Evolutionary conservation across 2,797 vertebrate genomes (phyloP), one percentile per base, ranked within the genome.

Genomic region (Clamator glandarius): DNA sequence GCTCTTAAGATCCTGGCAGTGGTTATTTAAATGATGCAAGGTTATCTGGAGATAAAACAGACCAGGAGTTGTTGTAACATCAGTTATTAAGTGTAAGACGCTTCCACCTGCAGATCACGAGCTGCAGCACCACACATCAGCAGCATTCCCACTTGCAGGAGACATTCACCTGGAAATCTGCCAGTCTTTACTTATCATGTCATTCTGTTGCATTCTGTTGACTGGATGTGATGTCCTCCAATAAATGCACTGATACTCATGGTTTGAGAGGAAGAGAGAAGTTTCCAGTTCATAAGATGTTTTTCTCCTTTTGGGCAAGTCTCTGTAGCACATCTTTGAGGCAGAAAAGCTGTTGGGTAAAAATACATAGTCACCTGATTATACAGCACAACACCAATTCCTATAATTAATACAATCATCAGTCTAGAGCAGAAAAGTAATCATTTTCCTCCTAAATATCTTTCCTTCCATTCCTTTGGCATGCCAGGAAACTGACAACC

Each of bases 81-180:
- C 42, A 29, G 9, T 69, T 82, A 62, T 33, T 78, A 61, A 42
- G 15, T 18, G 18, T 1, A 78, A 75, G 50, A 29, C 78, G 39
- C 15, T 68, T 72, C 23, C 25, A 26, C 10, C 6, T 50, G 26
- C 3, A 3, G 33, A 52, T 15, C 15, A 28, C 29, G 64, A 41
- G 8, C 17, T 15, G 2, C 15, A 69, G 23, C 15, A 31, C 15
- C 24, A 35, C 0, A 0, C 0, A 0, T 12, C 13, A 83, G 12
- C 26, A 10, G 8, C 14, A 12, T 70, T 75, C 48, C 17, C 36
- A 26, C 61, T 51, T 59, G 33, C 20, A 51, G 16, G 12, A 78
- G 57, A 58, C 17, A 33, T 4, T 17, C 24, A 33, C 28, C 15
- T 20, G 24, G 33, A 64, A 61, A 46, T 41, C 41, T 52, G 8